A percentile compares a stretch with the other conserved stretches of the same genome.
phyloP scores from a whole-genome alignment of 1,140 invertebrate genomes.

The Drosophila yakuba region DNA sequence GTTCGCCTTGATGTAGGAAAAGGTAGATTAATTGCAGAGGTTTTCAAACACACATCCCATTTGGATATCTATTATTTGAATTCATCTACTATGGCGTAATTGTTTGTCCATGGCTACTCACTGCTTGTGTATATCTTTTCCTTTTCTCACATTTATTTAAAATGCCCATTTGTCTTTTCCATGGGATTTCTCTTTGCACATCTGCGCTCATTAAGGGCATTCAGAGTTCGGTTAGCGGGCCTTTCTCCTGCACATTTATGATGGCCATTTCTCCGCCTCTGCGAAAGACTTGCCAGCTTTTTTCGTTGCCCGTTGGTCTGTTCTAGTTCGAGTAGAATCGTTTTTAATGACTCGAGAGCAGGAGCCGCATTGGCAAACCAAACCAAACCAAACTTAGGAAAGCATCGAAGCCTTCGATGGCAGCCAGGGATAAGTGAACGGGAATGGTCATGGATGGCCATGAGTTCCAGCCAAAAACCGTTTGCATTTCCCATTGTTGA shows the following conservation, averaged over 20 bases:
- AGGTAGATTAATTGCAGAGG: conserved; percentile 14
- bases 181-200: background rate
- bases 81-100: background rate
- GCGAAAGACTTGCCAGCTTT: conserved; percentile 5
- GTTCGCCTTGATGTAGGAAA: background rate
- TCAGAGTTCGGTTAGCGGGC: conserved; percentile 22
- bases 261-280: conserved; percentile 29
- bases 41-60: conserved; percentile 9
- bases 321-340: conserved; percentile 78
- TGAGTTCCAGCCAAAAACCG: conserved; percentile 73
- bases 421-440: conserved; percentile 41
- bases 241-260: conserved; percentile 55
- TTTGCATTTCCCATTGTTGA: conserved; percentile 60
- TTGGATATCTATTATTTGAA: background rate
- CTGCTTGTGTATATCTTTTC: background rate
- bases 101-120: background rate
- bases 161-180: background rate
- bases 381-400: conserved; percentile 8
- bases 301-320: conserved; percentile 47
- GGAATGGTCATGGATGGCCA: conserved; percentile 49
- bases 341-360: conserved; percentile 74
- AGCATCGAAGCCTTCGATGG: conserved; percentile 19
- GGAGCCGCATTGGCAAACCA: conserved; percentile 29
- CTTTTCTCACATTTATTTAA: background rate
- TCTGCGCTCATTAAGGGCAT: conserved; percentile 39